Evolutionary conservation across 2,888 invertebrate genomes (phyloP), one percentile per base, ranked within the genome.

Genomic region (Imbricaverruca yamaguchii): DNA sequence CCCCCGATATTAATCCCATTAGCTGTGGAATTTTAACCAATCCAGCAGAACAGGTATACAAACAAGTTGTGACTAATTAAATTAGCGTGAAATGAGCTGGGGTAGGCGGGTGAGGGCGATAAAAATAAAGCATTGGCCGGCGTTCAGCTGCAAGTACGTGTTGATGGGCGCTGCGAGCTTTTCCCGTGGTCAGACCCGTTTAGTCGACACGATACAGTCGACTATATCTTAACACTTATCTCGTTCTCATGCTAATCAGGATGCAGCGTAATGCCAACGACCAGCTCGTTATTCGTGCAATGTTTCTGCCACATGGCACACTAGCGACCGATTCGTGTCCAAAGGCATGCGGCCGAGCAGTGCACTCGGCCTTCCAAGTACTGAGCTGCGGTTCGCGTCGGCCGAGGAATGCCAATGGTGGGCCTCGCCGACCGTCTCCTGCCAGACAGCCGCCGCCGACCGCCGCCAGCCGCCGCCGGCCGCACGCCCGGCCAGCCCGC

Each of bases 51-150:
- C 74, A 53, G 74, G 74, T 74, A 74, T 74, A 74, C 74, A 74
- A 74, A 74, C 74, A 74, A 74, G 74, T 74, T 74, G 74, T 74
- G 74, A 74, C 74, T 74, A 74, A 74, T 74, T 74, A 74, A 74
- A 74, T 74, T 74, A 74, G 74, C 74, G 74, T 74, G 74, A 74
- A 74, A 74, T 74, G 74, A 74, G 74, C 53, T 23, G 53, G 53
- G 74, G 74, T 18, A 39, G 74, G 74, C 74, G 25, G 74, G 8
- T 12, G 53, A 53, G 74, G 25, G 53, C 74, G 74, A 74, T 74
- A 74, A 74, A 74, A 74, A 67, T 67, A n/a, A 67, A 67, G 8
- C 67, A 67, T 67, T 13, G 25, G 13, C 67, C 67, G 25, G 25
- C 39, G 12, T 13, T 4, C 25, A 67, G 25, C 67, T 25, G 67